A percentile compares a stretch with the other conserved stretches of the same genome.
Conservation (phyloP, 2,113 vertebrate species). For the Mola mola region DNA sequence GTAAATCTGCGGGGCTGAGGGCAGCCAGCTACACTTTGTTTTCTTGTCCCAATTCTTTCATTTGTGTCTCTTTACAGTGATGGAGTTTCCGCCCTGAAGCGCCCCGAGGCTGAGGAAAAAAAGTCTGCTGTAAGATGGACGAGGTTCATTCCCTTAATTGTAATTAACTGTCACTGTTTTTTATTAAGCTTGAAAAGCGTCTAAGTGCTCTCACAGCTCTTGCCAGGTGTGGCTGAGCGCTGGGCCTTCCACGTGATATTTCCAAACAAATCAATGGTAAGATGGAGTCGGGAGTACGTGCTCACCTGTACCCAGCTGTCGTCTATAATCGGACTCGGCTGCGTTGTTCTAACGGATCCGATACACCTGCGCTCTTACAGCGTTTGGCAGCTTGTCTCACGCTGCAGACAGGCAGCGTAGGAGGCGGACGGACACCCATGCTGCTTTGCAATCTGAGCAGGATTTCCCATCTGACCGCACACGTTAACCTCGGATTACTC, state of each 20-base stretch:
- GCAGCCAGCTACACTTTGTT: slow-evolving; percentile 51
- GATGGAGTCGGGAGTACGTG: slow-evolving; percentile 19
- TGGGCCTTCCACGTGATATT: not conserved
- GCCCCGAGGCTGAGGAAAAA: slow-evolving; percentile 41
- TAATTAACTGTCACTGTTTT: slow-evolving; percentile 66
- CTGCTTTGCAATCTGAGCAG: slow-evolving; percentile 80
- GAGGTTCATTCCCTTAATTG: slow-evolving; percentile 56
- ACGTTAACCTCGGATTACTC: slow-evolving; percentile 70
- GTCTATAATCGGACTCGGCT: slow-evolving; percentile 49
- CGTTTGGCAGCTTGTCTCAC: slow-evolving; percentile 59
- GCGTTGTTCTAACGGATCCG: slow-evolving; percentile 48
- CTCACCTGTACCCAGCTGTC: slow-evolving; percentile 59
- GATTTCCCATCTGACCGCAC: slow-evolving; percentile 72
- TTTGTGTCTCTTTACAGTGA: slow-evolving; percentile 62
- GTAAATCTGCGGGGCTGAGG: slow-evolving; percentile 37
- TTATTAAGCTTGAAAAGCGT: slow-evolving; percentile 11
- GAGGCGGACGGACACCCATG: slow-evolving; percentile 68
- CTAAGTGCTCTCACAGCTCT: slow-evolving; percentile 14
- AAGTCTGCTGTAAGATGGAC: slow-evolving; percentile 45
- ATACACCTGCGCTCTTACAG: slow-evolving; percentile 25
- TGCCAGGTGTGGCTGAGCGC: slow-evolving; percentile 10
- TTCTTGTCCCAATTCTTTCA: slow-evolving; percentile 56
- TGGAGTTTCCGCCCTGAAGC: slow-evolving; percentile 33
- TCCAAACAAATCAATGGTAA: slow-evolving; percentile 23
- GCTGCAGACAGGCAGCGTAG: slow-evolving; percentile 51